Base-by-base conservation (phyloP, 1,140 invertebrate genomes). In the Cydia amplana region DNA sequence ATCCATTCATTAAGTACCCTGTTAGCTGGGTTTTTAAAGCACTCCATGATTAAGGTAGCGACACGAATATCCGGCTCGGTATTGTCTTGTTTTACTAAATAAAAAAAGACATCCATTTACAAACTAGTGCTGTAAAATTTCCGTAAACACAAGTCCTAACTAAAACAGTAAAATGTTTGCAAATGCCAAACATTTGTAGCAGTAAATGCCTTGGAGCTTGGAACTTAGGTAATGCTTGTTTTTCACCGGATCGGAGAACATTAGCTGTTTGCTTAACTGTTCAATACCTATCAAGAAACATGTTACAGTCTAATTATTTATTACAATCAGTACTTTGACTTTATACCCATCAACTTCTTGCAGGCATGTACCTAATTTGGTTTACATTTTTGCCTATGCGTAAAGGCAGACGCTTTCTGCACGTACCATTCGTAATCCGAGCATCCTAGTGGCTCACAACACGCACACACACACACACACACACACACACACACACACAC, bases 281-380 rank as follows among this genome's bases (percentile, higher is more conserved):
- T 51, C 49, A 51, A 51, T 51, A 51, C n/a, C 49, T 51, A 51
- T 51, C 49, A 51, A 51, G n/a, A 51, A n/a, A 51, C 49, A 51
- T 18, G 49, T 7, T 1, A 51, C 49, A 51, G n/a, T 51, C 1
- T 7, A 51, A 18, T 9, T 18, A 18, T 51, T n/a, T n/a, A n/a
- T 51, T 51, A 6, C 49, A 51, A 7, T 18, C 49, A 51, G 49
- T 51, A 51, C 49, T 51, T 51, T 51, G n/a, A 51, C n/a, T 51
- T n/a, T 6, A 51, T 51, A 51, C n/a, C n/a, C n/a, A n/a, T 18
- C 5, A 40, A 51, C n/a, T 46, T 46, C 12, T 46, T 14, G 43
- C 14, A 46, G 43, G 1, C 14, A 51, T 7, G n/a, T 51, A 7
- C 4, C 49, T 51, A 40, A 51, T 51, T 18, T 12, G 1, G 4